Evolutionary conservation across 2,888 invertebrate genomes (phyloP), one percentile per base, ranked within the genome.

Genomic region (Oscheius sp.): DNA sequence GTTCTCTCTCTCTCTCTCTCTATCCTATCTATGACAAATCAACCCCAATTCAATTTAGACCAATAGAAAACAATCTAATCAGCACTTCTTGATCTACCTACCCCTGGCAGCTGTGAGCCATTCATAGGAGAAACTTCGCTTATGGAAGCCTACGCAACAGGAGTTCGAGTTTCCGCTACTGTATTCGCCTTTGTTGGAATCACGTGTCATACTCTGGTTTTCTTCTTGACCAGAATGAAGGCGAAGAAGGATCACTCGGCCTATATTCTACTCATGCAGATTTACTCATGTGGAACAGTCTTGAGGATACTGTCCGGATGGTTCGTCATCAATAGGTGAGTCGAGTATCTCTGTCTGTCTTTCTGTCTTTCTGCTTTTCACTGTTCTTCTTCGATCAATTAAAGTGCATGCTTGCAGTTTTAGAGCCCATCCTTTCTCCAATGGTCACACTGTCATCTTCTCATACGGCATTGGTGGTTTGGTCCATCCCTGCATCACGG

Each of bases 231-330:
- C 21, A n/a, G 33, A 32, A 47, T 11, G 9, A 63, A 50, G 50
- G 47, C 47, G 9, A 42, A 48, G 11, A 29, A 47, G 5, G 63
- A 63, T 32, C 48, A 63, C 48, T 48, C 48, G 10, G 63, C 63
- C 21, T 63, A 63, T 63, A 48, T 63, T 29, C 33, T n/a, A 1
- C 50, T 63, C 2, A 63, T 63, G 63, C 63, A 63, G 48, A 63
- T 63, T 3, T 63, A 63, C 21, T 63, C 63, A 5, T 63, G 47
- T 10, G 48, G 21, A 5, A 21, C 21, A 11, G 47, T 21, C 2
- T 4, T 63, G 29, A n/a, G 63, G 29, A 11, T 63, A 2, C 21
- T 63, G 2, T 48, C 63, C 2, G 63, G 48, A 21, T 63, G 63
- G 63, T 29, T 63, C 21, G 63, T 63, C 29, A 42, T 48, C 33